Base-by-base conservation (phyloP, 2,797 vertebrate species). In the Anguilla pacifica region DNA sequence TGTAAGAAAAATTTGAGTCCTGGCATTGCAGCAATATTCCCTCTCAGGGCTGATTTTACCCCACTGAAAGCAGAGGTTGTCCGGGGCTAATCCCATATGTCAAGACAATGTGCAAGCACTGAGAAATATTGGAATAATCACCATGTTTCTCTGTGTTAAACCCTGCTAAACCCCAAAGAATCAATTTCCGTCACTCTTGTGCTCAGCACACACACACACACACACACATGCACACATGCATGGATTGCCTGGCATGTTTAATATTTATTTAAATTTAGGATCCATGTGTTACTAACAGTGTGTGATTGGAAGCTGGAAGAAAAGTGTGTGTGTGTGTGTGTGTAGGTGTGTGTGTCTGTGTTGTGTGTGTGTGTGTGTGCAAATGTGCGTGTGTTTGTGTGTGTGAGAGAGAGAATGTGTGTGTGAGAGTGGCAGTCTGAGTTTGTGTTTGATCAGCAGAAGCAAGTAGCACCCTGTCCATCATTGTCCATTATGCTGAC, bases 21-120 rank as follows among this genome's bases (percentile, higher is more conserved):
- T 19, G 17, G 55, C 35, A 55, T 83, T 49, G 43, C 28, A 0
- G 55, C 46, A 61, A 6, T 31, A 17, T 39, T 53, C 4, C 64
- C 31, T 10, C 39, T 17, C 11, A 7, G 13, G 31, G 81, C 55
- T 64, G 35, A 83, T 64, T 64, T 67, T 64, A 55, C 61, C 7
- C 86, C 61, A 53, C 11, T 53, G 57, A 83, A 83, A 82, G 86
- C n/a, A 83, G 79, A 39, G 59, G 77, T 51, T 82, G 43, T 51
- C 77, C 59, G 59, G 70, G 64, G 43, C 86, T 83, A 87, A 87
- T 87, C 86, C 86, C 51, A 87, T 53, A 70, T 83, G 59, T 87
- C 86, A 83, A 72, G 61, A 84, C 86, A 87, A 67, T 70, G 86
- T 55, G n/a, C 35, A 59, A 55, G 86, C 86, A 67, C 55, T 83